Evolutionary conservation across 37 sponge, comb jelly and placozoan genomes (phyloP), one percentile per base, ranked within the genome.

Genomic region (Geodia barretti): DNA sequence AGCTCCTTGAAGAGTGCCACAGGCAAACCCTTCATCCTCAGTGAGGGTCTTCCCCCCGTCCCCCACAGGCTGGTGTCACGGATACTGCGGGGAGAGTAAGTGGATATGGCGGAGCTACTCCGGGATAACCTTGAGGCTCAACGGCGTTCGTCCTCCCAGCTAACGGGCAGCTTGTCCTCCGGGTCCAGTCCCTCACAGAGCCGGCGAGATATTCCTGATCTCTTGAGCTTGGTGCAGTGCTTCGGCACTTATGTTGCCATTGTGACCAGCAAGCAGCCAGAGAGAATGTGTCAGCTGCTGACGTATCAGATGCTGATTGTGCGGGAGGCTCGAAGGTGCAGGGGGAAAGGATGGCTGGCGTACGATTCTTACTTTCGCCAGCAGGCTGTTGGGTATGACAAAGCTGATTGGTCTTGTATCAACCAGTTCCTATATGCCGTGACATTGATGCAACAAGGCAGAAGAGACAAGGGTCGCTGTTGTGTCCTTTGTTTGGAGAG

Each of bases 51-150:
- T 24, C 69, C 69, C 8, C 69, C 69, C 5, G 8, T 68, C 2
- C 34, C 69, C 21, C 35, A 32, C 20, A 68, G 33, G 35, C 33
- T 68, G 35, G 69, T n/a, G n/a, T n/a, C n/a, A n/a, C n/a, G n/a
- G n/a, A n/a, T n/a, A n/a, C n/a, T n/a, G n/a, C n/a, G n/a, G n/a
- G n/a, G n/a, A n/a, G n/a, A n/a, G n/a, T n/a, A n/a, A 28, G 64
- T 62, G 3, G 64, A 62, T 5, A 62, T 62, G 64, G 64, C 7
- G 4, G 64, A 62, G 64, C 64, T 62, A 2, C 3, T 62, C 3
- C 64, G 64, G 64, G 64, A 62, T 62, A 62, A 62, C 64, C n/a
- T 62, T n/a, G 64, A 62, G 64, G 8, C 64, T 3, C 26, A 62
- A 5, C 3, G 64, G 64, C n/a, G 64, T n/a, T 3, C 3, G n/a